Evolutionary conservation across 1,140 invertebrate genomes (phyloP), one percentile per base, ranked within the genome.

Genomic region (Asbolus verrucosus): DNA sequence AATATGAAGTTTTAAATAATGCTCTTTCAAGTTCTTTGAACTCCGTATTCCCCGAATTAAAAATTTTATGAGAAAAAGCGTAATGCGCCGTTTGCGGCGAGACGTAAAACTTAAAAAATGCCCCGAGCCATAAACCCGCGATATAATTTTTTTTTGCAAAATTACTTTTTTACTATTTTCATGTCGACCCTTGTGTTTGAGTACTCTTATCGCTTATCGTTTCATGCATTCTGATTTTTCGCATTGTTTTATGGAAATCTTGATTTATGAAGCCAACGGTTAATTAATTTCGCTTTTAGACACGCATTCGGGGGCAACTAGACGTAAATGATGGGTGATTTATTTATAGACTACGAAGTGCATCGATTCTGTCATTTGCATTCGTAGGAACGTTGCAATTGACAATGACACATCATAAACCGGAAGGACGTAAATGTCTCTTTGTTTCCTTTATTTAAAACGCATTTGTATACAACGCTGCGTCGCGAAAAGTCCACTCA

Each of bases 371-470:
- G 39, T 41, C 39, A 16, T 41, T 41, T 41, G 39, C 39, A 41
- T 41, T 36, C 33, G 6, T 11, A 11, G 4, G 4, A 9, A 6
- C n/a, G n/a, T 36, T 41, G 15, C 39, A 41, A 41, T 1, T 9
- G 39, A 41, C 39, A 41, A 41, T 16, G 13, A n/a, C 33, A 38
- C 11, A 11, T 3, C 39, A 9, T 14, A 41, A n/a, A n/a, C 39
- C 14, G 39, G 39, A 43, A 43, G 39, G 2, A 14, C 39, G 16
- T 43, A 43, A 43, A 43, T 16, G 39, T 43, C 39, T 43, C 39
- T 43, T 43, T 43, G 39, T 43, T 43, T 43, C 13, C 16, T 43
- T 43, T 43, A 18, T 43, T 43, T 18, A 43, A 43, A 11, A 14
- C 13, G 9, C 39, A 43, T 43, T 43, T 43, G 39, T 43, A 43